Evolutionary conservation across 2,113 vertebrate species (phyloP).

Genomic region (Austrofundulus limnaeus): DNA sequence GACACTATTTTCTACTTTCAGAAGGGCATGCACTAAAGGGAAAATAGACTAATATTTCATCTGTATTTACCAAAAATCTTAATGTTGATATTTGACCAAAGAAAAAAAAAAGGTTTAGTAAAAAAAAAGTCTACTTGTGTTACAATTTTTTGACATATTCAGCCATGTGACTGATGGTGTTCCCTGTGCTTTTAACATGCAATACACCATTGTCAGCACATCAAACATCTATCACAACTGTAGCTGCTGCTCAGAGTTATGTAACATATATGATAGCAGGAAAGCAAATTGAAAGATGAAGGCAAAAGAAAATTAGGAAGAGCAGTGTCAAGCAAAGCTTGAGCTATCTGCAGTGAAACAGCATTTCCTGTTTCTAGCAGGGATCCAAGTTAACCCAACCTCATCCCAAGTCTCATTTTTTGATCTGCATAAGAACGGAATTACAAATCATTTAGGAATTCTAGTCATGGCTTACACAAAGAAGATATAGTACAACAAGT

Average conservation of each 20-base stretch:
- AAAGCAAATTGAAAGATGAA: conserved; percentile 72
- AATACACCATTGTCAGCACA: conserved; percentile 56
- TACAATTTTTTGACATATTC: conserved; percentile 42
- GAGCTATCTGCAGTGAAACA: conserved; percentile 77
- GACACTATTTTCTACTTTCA: conserved; percentile 29
- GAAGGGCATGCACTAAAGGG: conserved; percentile 2
- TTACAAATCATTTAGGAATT: conserved; percentile 12
- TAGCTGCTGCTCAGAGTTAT: conserved; percentile 54
- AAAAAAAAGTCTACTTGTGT: conserved; percentile 9
- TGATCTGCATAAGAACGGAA: conserved; percentile 1
- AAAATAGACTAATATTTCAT: conserved; percentile 1
- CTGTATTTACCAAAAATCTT: conserved; percentile 9
- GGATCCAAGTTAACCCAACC: conserved; percentile 81
- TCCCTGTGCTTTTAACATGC: conserved; percentile 66
- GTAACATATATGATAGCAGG: conserved; percentile 63
- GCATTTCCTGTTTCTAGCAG: conserved; percentile 79
- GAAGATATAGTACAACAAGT: not conserved
- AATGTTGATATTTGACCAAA: not conserved
- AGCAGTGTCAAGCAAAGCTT: conserved; percentile 70
- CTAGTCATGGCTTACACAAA: conserved; percentile 3
- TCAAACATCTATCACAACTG: conserved; percentile 54
- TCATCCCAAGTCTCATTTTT: conserved; percentile 40
- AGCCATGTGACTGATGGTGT: conserved; percentile 46
- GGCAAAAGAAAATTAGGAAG: conserved; percentile 69
- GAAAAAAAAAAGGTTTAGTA: conserved; percentile 10